Conservation (phyloP, 2,113 vertebrate genomes). For the Rostratula benghalensis region DNA sequence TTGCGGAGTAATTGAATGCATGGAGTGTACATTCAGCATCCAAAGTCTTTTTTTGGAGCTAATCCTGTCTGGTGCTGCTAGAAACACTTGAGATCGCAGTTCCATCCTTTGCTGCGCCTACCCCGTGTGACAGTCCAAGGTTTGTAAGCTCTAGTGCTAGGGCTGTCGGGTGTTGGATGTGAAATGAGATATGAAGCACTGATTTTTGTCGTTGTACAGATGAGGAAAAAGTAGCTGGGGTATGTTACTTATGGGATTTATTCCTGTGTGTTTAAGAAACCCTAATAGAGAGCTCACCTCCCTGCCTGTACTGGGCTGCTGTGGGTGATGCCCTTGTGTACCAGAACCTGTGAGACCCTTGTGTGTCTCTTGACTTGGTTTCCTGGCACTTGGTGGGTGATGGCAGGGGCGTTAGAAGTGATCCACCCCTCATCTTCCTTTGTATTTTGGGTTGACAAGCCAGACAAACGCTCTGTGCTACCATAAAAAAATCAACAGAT, state of each 20-base stretch:
- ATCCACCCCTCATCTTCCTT: neutral
- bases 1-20: neutral
- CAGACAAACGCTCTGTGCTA: neutral
- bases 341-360: fast-evolving
- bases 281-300: fast-evolving
- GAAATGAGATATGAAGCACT: fast-evolving
- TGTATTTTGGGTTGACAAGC: neutral
- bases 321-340: neutral
- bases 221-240: neutral
- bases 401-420: fast-evolving
- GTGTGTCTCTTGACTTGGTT: fast-evolving
- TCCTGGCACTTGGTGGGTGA: fast-evolving
- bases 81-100: neutral
- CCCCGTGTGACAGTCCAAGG: fast-evolving
- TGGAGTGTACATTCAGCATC: neutral
- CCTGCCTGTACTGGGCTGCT: neutral
- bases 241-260: neutral
- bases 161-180: neutral
- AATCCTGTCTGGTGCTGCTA: neutral
- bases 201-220: neutral
- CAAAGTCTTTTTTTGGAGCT: neutral
- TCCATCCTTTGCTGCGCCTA: neutral
- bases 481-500: fast-evolving
- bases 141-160: neutral
- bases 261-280: fast-evolving